These are phyloP conservation scores for Drosophila fulvimacula DNA, from an alignment of 2,888 invertebrate genomes.

Conservation along the genomic window DNA sequence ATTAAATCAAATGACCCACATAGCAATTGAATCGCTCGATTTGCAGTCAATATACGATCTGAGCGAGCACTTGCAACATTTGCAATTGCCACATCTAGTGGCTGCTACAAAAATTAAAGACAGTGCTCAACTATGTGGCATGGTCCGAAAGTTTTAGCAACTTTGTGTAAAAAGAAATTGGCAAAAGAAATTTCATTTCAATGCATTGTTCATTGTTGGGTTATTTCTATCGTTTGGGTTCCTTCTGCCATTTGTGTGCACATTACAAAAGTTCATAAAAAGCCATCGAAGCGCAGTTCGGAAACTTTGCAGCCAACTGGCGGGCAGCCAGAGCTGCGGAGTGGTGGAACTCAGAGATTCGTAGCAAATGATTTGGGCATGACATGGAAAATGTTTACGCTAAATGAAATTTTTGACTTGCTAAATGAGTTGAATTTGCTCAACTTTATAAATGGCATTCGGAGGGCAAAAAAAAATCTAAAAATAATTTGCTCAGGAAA, in stretches of 20 bases:
- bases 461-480: background rate
- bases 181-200: constrained; percentile 54
- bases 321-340: background rate
- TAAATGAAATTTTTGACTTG: constrained; percentile 73
- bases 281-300: constrained; percentile 58
- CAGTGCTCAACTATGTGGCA: constrained; percentile 34
- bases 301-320: constrained; percentile 37
- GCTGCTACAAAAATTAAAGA: constrained; percentile 37
- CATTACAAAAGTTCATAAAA: constrained; percentile 69
- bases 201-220: constrained; percentile 55
- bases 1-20: constrained; percentile 74
- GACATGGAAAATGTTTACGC: constrained; percentile 58
- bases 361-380: constrained; percentile 23
- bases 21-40: constrained; percentile 70
- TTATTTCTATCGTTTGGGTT: constrained; percentile 33
- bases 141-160: constrained; percentile 34
- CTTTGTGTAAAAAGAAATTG: constrained; percentile 52
- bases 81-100: constrained; percentile 43
- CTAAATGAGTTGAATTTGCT: constrained; percentile 64
- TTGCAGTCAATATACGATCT: constrained; percentile 53
- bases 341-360: constrained; percentile 10
- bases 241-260: constrained; percentile 23
- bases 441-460: constrained; percentile 61
- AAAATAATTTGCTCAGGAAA: constrained; percentile 21
- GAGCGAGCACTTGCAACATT: constrained; percentile 46